These are phyloP conservation scores for Poeciliopsis presidionis DNA, from an alignment of 2,797 vertebrate species.

Conservation along the genomic window DNA sequence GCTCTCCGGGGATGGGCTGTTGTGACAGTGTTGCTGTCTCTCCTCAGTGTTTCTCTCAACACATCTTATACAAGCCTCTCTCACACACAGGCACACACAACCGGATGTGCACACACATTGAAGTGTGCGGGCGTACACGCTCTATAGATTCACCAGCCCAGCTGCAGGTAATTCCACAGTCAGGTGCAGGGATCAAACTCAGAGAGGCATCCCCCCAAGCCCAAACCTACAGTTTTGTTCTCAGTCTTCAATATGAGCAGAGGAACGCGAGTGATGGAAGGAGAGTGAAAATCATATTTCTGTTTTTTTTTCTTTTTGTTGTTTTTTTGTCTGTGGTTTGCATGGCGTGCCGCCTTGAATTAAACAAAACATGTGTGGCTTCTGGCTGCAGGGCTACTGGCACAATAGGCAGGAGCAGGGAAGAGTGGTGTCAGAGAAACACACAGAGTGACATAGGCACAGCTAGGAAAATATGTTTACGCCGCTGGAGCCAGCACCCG, in stretches of 20 bases:
- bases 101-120: conserved; percentile 1
- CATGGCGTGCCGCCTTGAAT: conserved; percentile 72
- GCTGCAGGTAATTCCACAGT: conserved; percentile 52
- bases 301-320: conserved; percentile 67
- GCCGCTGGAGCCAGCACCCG: conserved; percentile 48
- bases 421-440: conserved; percentile 60
- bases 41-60: conserved; percentile 36
- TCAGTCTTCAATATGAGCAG: conserved; percentile 49
- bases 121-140: conserved; percentile 4
- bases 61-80: conserved; percentile 27
- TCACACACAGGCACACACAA: conserved; percentile 18
- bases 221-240: conserved; percentile 21
- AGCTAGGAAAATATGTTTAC: conserved; percentile 73
- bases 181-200: conserved; percentile 43
- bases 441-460: conserved; percentile 65
- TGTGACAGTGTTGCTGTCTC: conserved; percentile 65
- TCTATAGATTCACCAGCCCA: conserved; percentile 32
- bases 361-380: conserved; percentile 66
- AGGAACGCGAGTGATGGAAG: conserved; percentile 25
- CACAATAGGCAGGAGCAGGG: conserved; percentile 57
- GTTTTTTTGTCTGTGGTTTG: conserved; percentile 57
- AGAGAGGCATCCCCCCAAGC: conserved; percentile 3
- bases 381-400: conserved; percentile 66
- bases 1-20: conserved; percentile 63
- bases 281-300: conserved; percentile 33